Base-by-base conservation (phyloP, 2,797 vertebrate species). In the Malurus leucopterus region DNA sequence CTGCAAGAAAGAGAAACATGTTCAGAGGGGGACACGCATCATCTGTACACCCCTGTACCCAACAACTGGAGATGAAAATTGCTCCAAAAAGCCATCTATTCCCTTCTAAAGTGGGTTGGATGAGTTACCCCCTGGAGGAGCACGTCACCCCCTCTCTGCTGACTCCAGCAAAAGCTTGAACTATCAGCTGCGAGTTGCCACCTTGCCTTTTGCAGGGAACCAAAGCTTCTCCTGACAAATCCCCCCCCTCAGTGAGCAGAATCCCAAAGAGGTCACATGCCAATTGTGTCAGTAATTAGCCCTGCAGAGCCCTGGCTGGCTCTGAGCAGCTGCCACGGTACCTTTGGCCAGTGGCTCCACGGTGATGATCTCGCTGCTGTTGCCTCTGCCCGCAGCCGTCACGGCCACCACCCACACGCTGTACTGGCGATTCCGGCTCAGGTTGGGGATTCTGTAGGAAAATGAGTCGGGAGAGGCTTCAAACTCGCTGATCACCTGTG, bases 351-450 rank as follows among this genome's bases (percentile, higher is more conserved):
- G 93, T 0, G 99, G 99, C 94, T 99, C 98, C 68, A 99, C 99
- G 0, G 98, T 99, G 95, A 99, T 99, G 95, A 99, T 99, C 81
- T 99, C 99, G 7, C 99, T 99, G 96, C 98, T 98, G 95, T 99
- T 99, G 86, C 99, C 99, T 29, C 98, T 98, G 15, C 99, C 99
- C 0, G 99, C 99, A 4, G 99, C 98, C 0, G 99, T 99, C 93
- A 99, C 99, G 0, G 99, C 99, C 67, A 99, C 99, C 89, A 99
- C 99, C 99, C 99, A 99, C 94, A 99, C 98, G 11, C 98, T 99
- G 97, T 99, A 99, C 94, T 99, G 98, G 74, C 98, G 98, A 93
- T 99, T 99, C 76, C 98, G 98, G 94, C 98, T 98, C 96, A 99
- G 95, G 95, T 99, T 99, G 51, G 98, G 98, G 68, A 99, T 99